Evolutionary conservation across 1,140 invertebrate genomes (phyloP).

Genomic region (Trichonephila clavipes): DNA sequence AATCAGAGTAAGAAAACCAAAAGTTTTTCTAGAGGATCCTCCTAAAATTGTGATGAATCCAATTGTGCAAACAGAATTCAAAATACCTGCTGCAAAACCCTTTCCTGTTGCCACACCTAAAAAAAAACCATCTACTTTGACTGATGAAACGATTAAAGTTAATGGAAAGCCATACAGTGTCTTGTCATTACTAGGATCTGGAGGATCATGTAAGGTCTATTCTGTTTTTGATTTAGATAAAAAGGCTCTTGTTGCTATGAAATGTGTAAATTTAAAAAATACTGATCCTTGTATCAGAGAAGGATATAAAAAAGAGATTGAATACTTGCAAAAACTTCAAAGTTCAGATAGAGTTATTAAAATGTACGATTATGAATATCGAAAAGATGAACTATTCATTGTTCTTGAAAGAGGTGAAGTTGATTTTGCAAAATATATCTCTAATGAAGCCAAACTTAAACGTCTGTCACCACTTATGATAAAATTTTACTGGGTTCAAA

Average conservation of each 20-base stretch:
- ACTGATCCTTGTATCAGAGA: slow-evolving; percentile 86
- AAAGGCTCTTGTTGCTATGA: slow-evolving; percentile 82
- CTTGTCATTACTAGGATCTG: slow-evolving; percentile 83
- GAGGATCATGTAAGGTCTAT: slow-evolving; percentile 85
- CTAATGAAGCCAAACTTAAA: slow-evolving; percentile 83
- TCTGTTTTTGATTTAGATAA: slow-evolving; percentile 82
- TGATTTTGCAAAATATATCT: slow-evolving; percentile 88
- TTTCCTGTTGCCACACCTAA: neutral
- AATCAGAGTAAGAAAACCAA: neutral
- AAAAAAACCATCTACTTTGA: neutral
- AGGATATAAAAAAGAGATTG: slow-evolving; percentile 95
- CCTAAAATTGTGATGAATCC: neutral
- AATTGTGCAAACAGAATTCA: neutral
- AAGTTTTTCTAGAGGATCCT: neutral
- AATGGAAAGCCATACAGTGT: slow-evolving; percentile 81
- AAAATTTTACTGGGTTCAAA: slow-evolving; percentile 95
- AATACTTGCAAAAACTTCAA: slow-evolving; percentile 91
- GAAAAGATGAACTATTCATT: slow-evolving; percentile 85
- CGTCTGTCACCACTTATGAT: slow-evolving; percentile 86
- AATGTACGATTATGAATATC: slow-evolving; percentile 89
- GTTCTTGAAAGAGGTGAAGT: slow-evolving; percentile 96
- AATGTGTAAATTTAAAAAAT: slow-evolving; percentile 85
- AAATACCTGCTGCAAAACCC: neutral
- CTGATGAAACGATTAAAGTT: slow-evolving; percentile 78
- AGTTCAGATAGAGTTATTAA: slow-evolving; percentile 89